Percentiles rank a stretch among this genome's conserved stretches.
Evolutionary conservation across 2,888 invertebrate genomes (phyloP).

Genomic region (Itoplectis maculator): DNA sequence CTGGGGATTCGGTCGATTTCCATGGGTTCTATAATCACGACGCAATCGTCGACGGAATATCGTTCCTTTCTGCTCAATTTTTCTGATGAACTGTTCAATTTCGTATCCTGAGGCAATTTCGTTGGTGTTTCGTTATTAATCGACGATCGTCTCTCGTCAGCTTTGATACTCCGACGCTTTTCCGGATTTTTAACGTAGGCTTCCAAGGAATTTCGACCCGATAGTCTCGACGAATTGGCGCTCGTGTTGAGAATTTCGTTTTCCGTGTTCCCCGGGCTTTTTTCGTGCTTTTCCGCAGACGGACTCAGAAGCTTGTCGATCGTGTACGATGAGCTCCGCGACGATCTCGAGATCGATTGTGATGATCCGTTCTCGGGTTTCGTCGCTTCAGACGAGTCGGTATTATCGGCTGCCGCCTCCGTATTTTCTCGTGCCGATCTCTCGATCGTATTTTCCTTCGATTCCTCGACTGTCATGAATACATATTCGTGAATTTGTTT

Average conservation of each 20-base stretch:
- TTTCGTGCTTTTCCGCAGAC: slow-evolving; percentile 50
- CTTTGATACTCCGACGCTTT: slow-evolving; percentile 23
- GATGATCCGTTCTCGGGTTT: slow-evolving; percentile 9
- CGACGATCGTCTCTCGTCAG: slow-evolving; percentile 22
- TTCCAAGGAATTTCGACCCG: slow-evolving; percentile 45
- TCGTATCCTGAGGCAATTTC: not conserved
- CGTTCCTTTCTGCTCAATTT: slow-evolving; percentile 20
- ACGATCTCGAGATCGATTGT: not conserved
- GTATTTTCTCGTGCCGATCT: slow-evolving; percentile 44
- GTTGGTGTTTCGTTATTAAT: not conserved
- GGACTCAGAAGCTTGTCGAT: slow-evolving; percentile 49
- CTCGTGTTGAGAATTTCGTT: slow-evolving; percentile 65
- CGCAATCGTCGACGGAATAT: slow-evolving; percentile 48
- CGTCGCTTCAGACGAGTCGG: slow-evolving; percentile 5
- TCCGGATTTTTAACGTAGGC: slow-evolving; percentile 4
- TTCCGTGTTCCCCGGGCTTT: slow-evolving; percentile 68
- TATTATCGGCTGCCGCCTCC: slow-evolving; percentile 11
- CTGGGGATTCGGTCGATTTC: slow-evolving; percentile 34
- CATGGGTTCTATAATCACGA: slow-evolving; percentile 59
- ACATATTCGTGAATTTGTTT: slow-evolving; percentile 44
- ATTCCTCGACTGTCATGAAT: slow-evolving; percentile 67
- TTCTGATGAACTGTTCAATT: not conserved
- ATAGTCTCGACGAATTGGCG: not conserved
- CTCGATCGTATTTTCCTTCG: slow-evolving; percentile 51
- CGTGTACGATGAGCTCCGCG: slow-evolving; percentile 16